phyloP scores from a whole-genome alignment of 2,797 vertebrate genomes.

The Scolopax rusticola region DNA sequence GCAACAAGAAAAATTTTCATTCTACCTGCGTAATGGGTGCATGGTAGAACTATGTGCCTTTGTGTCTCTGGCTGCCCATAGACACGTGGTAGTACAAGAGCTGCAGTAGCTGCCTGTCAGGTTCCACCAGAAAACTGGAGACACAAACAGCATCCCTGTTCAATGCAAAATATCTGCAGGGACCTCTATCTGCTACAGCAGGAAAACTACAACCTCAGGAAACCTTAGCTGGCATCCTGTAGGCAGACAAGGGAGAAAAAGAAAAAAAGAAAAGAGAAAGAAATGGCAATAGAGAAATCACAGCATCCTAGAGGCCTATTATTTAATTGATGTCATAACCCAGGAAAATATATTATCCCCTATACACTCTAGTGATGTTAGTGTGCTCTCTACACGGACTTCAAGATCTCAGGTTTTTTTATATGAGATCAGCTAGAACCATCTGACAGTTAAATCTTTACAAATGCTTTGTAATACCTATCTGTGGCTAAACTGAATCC shows the following conservation, averaged over 20 bases:
- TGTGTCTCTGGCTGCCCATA: background rate
- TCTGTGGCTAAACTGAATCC: conserved; percentile 14
- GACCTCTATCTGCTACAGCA: background rate
- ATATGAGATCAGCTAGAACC: background rate
- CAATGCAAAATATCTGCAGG: background rate
- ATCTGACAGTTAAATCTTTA: conserved; percentile 29
- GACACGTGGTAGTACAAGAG: fast-evolving
- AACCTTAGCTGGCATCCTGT: background rate
- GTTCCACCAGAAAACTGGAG: background rate
- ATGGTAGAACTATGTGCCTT: background rate
- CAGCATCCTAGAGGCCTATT: background rate
- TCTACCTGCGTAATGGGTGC: background rate
- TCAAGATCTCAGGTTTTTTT: background rate
- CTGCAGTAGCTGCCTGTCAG: background rate
- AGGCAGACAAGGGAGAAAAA: background rate
- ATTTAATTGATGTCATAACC: conserved; percentile 12
- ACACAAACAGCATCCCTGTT: background rate
- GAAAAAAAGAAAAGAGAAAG: background rate
- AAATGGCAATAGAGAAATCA: background rate
- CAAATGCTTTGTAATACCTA: conserved; percentile 28
- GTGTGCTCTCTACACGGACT: background rate
- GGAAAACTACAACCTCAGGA: background rate
- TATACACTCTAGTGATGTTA: background rate
- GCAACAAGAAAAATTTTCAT: background rate
- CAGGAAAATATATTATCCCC: background rate